phyloP scores from a whole-genome alignment of 1,140 invertebrate species.

The Drosophila tristis region DNA sequence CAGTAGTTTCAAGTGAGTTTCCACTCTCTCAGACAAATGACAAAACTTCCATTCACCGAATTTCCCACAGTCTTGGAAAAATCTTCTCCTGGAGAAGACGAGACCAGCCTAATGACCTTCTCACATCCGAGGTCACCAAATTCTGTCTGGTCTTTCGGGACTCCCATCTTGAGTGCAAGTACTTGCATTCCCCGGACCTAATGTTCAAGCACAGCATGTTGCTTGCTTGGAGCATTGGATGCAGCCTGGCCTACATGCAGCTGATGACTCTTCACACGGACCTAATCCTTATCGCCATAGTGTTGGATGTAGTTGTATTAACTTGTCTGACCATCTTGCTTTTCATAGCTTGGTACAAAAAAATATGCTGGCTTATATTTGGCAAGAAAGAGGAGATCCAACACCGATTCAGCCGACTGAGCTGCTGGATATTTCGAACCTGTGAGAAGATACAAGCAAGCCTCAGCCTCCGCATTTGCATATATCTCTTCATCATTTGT shows the following conservation, averaged over 20 bases:
- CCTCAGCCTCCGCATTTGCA: constrained; percentile 24
- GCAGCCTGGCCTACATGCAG: constrained; percentile 14
- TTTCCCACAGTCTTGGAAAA: no score
- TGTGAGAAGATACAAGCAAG: constrained; percentile 43
- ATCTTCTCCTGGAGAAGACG: no score
- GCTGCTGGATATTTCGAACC: constrained; percentile 86
- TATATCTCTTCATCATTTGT: constrained; percentile 79
- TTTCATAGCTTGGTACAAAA: constrained; percentile 82
- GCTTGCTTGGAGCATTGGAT: constrained; percentile 19
- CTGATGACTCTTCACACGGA: background rate
- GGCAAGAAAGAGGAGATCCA: constrained; percentile 85
- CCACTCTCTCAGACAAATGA: no score
- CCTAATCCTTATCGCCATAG: accelerated
- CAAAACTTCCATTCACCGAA: no score
- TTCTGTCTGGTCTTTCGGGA: constrained; percentile 59
- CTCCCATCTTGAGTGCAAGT: constrained; percentile 53
- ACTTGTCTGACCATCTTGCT: constrained; percentile 61
- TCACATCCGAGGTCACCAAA: constrained; percentile 14
- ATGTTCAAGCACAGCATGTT: constrained; percentile 74
- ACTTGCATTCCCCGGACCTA: constrained; percentile 62
- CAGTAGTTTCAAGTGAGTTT: constrained; percentile 57
- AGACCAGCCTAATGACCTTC: background rate
- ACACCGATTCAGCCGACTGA: constrained; percentile 79
- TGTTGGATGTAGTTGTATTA: background rate
- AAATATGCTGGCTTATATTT: constrained; percentile 84